Conservation (phyloP, 2,888 invertebrate genomes). For the Chrysina gloriosa region DNA sequence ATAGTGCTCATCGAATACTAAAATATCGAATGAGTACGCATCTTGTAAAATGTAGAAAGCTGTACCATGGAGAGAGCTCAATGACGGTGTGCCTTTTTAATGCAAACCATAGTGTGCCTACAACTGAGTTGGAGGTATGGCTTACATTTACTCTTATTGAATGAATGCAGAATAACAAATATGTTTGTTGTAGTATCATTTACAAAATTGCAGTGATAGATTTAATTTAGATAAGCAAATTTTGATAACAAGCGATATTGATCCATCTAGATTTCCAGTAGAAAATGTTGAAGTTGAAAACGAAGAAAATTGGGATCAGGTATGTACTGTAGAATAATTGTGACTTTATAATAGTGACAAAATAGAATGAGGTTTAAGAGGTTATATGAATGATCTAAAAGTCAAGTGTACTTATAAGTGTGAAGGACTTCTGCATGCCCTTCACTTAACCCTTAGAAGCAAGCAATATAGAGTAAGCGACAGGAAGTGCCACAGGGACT, state of each 20-base stretch:
- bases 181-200: constrained; percentile 18
- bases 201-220: constrained; percentile 11
- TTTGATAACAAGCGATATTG: not conserved
- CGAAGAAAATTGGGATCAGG: constrained; percentile 26
- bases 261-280: constrained; percentile 4
- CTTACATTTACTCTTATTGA: too few species aligned
- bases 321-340: too few species aligned
- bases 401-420: too few species aligned
- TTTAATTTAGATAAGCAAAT: constrained; percentile 30
- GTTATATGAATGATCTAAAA: too few species aligned
- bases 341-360: too few species aligned
- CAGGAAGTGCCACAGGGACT: too few species aligned
- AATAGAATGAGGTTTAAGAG: too few species aligned
- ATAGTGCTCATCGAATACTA: constrained; percentile 19
- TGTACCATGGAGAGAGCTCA: not conserved
- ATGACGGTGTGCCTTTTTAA: constrained; percentile 21
- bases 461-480: too few species aligned
- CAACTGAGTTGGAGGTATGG: too few species aligned
- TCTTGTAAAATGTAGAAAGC: constrained; percentile 17
- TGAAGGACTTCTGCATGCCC: too few species aligned
- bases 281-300: not conserved
- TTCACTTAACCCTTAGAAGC: too few species aligned
- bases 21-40: constrained; percentile 11
- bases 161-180: too few species aligned
- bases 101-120: constrained; percentile 7